Base-by-base conservation (phyloP, 2,113 vertebrate genomes). In the Aphelocoma coerulescens region DNA sequence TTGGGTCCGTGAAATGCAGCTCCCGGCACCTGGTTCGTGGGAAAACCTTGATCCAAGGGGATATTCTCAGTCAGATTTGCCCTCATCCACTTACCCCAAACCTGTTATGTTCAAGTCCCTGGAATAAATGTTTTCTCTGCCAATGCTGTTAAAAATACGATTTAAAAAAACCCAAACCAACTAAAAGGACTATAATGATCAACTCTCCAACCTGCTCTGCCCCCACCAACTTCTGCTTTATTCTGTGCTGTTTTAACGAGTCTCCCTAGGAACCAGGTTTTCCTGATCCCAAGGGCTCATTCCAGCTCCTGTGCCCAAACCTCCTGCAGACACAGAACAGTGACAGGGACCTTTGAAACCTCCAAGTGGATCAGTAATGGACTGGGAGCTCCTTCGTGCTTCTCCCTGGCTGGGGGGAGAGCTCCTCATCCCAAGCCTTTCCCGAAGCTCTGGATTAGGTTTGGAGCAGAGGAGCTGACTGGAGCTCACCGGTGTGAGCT, bases 321-420 rank as follows among this genome's bases (percentile, higher is more conserved):
- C 37, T 24, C 35, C 30, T 1, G 41, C 57, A 69, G 79, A 17
- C 6, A 4, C 6, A 2, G n/a, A 3, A 16, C 3, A 9, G 18
- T 2, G 4, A 12, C 58, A 0, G 61, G 48, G 55, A 52, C 65
- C 73, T 74, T 4, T 62, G 77, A 66, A 58, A 57, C 59, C 72
- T 49, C 43, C 0, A 1, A 4, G 22, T 6, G 44, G 58, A 19
- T 75, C 67, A 48, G 83, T 21, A 51, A 82, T 3, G 4, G 54
- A 2, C 3, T 1, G 11, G n/a, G 16, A 87, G 46, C 46, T 33
- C 0, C 0, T 3, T 35, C 0, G 0, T 1, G 4, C 59, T 55
- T 6, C 62, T 43, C 37, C 26, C 12, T 2, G 3, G 12, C 30
- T 0, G 0, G 20, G 49, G 16, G 33, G 4, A 72, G n/a, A 71